Evolutionary conservation across 2,888 invertebrate genomes (phyloP).

Genomic region (Euspilapteryx auroguttella): DNA sequence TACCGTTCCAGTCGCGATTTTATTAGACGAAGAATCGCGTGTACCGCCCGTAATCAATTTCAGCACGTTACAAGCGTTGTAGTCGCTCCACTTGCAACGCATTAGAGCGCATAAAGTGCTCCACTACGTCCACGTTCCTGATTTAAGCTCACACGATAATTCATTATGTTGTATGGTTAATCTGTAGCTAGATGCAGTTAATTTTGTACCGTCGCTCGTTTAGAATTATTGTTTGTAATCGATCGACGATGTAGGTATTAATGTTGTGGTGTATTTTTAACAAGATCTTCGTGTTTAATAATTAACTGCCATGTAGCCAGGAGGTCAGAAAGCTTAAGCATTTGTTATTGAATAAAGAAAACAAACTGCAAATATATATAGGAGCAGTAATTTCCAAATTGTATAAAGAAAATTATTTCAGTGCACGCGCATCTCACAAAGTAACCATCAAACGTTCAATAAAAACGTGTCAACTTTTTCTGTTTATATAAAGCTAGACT

Average conservation of each 20-base stretch:
- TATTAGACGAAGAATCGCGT: slow-evolving; percentile 56
- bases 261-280: no score
- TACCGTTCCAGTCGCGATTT: slow-evolving; percentile 58
- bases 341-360: no score
- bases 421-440: no score
- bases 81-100: slow-evolving; percentile 36
- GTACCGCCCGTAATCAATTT: slow-evolving; percentile 52
- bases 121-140: slow-evolving; percentile 20
- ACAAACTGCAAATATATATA: no score
- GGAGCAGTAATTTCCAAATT: no score
- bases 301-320: no score
- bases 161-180: slow-evolving; percentile 17
- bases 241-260: slow-evolving; percentile 1
- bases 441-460: no score
- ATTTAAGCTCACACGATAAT: slow-evolving; percentile 29
- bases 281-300: no score
- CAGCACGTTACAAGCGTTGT: slow-evolving; percentile 27
- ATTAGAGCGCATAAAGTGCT: slow-evolving; percentile 32
- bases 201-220: slow-evolving; percentile 6
- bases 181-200: slow-evolving; percentile 17
- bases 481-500: no score
- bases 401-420: no score
- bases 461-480: no score
- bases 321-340: no score
- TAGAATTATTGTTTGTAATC: slow-evolving; percentile 4